Evolutionary conservation across 2,888 invertebrate genomes (phyloP).

Genomic region (Chaitophorus viminalis): DNA sequence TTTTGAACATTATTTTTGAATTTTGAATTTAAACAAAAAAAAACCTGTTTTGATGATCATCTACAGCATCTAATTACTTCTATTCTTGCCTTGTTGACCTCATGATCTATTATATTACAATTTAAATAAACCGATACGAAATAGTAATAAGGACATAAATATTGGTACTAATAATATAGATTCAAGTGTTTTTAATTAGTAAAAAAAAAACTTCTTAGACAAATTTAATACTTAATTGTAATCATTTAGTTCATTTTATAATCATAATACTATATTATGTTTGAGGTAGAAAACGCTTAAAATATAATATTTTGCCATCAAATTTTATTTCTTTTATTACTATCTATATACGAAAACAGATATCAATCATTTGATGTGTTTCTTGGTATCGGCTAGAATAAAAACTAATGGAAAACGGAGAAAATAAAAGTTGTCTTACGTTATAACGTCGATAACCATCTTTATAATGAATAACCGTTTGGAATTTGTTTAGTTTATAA

Average conservation of each 20-base stretch:
- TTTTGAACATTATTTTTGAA: background rate
- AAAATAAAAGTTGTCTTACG: background rate
- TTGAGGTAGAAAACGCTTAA: background rate
- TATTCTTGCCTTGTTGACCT: background rate
- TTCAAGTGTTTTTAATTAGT: conserved; percentile 13
- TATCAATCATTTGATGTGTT: background rate
- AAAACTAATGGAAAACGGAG: background rate
- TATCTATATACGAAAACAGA: background rate
- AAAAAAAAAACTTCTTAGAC: background rate
- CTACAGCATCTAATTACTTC: background rate
- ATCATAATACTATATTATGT: background rate
- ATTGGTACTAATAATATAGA: conserved; percentile 8
- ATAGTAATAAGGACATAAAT: conserved; percentile 15
- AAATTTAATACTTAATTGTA: background rate
- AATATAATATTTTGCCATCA: background rate
- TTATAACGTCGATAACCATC: background rate
- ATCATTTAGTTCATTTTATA: background rate
- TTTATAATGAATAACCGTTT: background rate
- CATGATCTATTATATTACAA: background rate
- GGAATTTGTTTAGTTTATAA: too few species aligned
- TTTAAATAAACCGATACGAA: background rate
- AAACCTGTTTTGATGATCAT: conserved; percentile 27
- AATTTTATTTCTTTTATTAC: conserved; percentile 1
- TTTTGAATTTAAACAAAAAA: conserved; percentile 2
- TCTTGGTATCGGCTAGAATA: background rate